Evolutionary conservation across 2,888 invertebrate species (phyloP), one percentile per base, ranked within the genome.

Genomic region (Selenia dentaria): DNA sequence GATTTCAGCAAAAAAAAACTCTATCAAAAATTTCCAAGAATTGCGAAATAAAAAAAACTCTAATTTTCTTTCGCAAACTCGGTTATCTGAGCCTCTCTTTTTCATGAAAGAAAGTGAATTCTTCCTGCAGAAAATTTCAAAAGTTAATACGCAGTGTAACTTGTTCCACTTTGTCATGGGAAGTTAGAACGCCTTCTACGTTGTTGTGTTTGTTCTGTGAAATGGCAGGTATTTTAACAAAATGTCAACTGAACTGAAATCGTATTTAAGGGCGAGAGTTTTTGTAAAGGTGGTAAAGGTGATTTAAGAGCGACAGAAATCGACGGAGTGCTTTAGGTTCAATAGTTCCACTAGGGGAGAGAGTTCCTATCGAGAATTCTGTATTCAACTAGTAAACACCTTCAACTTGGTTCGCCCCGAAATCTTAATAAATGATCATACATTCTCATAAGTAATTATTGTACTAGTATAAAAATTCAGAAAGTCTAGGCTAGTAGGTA

Each of bases 111-210:
- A 55, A 42, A 57, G 54, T 64, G 60, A 64, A 54, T 54, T 62
- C 57, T 54, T 57, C 54, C 40, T 59, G 45, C 55, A 50, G 36
- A 41, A 50, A 57, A 54, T 68, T 65, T 68, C 52, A 51, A 54
- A 69, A 64, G 63, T 67, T 64, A 57, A 64, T 53, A 45, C 55
- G 51, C 56, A 46, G 51, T 56, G 51, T 43, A 68, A 61, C 54
- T 67, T 62, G 29, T 2, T 34, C 39, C 53, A 37, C 60, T 58
- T 56, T 60, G 45, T 53, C 52, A 29, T 10, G 34, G 28, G 22
- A 56, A 50, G 47, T 56, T 51, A 40, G 39, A 40, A 32, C 24
- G 12, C 11, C 5, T n/a, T 10, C 13, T 28, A 34, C 11, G 12
- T 38, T 24, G 14, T 28, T 11, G 5, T 34, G 34, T 34, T 25